Base-by-base conservation (phyloP, 2,797 vertebrate species). In the Mormyrops attenuatus region DNA sequence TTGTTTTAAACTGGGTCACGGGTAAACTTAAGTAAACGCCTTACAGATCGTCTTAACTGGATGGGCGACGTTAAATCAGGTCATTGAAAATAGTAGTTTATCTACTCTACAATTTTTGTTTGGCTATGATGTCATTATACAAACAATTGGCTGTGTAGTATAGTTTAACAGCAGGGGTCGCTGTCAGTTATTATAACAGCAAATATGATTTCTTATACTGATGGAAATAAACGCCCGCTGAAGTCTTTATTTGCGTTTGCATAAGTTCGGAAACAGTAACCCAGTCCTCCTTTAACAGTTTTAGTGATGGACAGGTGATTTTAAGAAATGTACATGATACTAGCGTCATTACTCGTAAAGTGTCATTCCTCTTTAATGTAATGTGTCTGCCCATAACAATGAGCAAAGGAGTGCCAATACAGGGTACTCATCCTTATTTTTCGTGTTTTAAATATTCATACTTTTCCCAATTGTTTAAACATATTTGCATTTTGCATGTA, bases 51-150 rank as follows among this genome's bases (percentile, higher is more conserved):
- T 82, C 38, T 82, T 73, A 73, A 6, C 13, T 73, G 66, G 13
- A 82, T 11, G 20, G 15, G 22, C 77, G 5, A 82, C 41, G 15
- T 47, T 82, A 47, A 82, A 44, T 47, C 41, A 47, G 77, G 41
- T 47, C 41, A 82, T 47, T 82, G 17, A 82, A 47, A 82, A 82
- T 17, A 82, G 41, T 47, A 17, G 38, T 9, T 82, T 20, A 47
- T 47, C 77, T 80, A 44, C 38, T 41, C 73, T 82, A 73, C 34
- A 38, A 38, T 73, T 73, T 73, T 7, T 82, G 41, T 44, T 47
- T 50, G 44, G n/a, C 9, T 57, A 95, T 95, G 94, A 96, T 95
- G 94, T 96, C 94, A 96, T 60, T n/a, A 77, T 15, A 38, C 34
- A n/a, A 49, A 84, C 15, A 90, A 89, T 92, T 91, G 89, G 66